Evolutionary conservation across 2,888 invertebrate genomes (phyloP).

Genomic region (Proisotoma minuta): DNA sequence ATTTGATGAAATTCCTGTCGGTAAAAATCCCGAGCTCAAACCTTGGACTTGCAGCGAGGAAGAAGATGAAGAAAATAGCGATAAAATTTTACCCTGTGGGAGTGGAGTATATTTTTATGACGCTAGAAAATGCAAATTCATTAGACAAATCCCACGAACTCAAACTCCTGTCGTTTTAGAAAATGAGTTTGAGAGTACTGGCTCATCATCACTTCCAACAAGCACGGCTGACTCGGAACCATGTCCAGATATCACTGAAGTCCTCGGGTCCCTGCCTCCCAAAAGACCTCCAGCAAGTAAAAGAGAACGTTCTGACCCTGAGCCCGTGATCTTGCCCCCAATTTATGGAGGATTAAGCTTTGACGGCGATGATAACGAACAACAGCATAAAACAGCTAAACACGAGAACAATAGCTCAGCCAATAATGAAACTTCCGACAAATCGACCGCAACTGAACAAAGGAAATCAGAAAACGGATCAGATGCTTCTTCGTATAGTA

Average conservation of each 20-base stretch:
- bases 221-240: not conserved
- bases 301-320: not conserved
- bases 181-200: not conserved
- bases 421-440: no score
- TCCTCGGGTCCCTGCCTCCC: not conserved
- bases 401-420: no score
- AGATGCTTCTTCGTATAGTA: no score
- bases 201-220: no score
- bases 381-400: no score
- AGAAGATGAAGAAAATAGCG: slow-evolving; percentile 18
- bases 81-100: slow-evolving; percentile 23
- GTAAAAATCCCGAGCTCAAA: slow-evolving; percentile 33
- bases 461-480: no score
- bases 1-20: slow-evolving; percentile 42
- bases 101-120: slow-evolving; percentile 42
- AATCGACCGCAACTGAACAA: no score
- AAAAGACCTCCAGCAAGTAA: not conserved
- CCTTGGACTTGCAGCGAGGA: not conserved
- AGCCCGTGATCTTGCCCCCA: slow-evolving; percentile 23
- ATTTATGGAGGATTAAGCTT: slow-evolving; percentile 24
- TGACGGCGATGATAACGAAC: not conserved
- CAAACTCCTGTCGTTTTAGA: slow-evolving; percentile 28
- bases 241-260: not conserved
- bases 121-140: slow-evolving; percentile 18
- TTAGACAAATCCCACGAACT: slow-evolving; percentile 24